Percentiles rank a stretch among this genome's conserved stretches.
Conservation (phyloP, 2,797 vertebrate species). For the Sciurus carolinensis region DNA sequence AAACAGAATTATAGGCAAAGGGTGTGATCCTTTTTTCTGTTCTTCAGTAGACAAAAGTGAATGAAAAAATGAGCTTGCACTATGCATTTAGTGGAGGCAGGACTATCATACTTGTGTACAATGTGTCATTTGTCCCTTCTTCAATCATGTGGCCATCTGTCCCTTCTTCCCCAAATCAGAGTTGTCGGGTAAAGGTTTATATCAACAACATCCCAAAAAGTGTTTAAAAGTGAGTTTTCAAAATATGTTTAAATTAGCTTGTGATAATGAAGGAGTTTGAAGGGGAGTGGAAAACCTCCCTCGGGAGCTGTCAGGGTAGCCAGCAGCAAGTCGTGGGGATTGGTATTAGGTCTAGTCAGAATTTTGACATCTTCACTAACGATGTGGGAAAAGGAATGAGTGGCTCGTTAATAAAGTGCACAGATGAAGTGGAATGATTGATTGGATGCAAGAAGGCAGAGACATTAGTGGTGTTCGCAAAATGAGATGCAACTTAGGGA, state of each 20-base stretch:
- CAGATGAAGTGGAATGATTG: neutral
- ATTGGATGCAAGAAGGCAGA: constrained; percentile 16
- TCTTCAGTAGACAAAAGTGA: neutral
- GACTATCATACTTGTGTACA: rapidly evolving
- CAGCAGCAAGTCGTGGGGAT: neutral
- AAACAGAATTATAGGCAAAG: neutral
- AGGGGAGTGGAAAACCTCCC: neutral
- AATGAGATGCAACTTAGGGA: constrained; percentile 20
- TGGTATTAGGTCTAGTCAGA: neutral
- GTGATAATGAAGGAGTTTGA: neutral
- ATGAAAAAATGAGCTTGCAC: neutral
- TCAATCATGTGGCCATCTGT: neutral
- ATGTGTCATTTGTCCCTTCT: neutral
- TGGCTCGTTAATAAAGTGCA: neutral
- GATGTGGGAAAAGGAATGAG: neutral
- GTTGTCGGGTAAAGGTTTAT: neutral
- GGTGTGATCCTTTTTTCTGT: neutral
- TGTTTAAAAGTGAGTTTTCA: constrained; percentile 5
- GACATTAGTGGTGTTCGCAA: neutral
- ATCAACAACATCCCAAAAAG: neutral
- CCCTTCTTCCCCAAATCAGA: neutral
- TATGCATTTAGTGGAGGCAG: neutral
- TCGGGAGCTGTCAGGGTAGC: neutral
- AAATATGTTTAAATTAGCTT: neutral
- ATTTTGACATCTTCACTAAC: constrained; percentile 47